These are phyloP conservation scores for Apoda limacodes DNA, from an alignment of 2,888 invertebrate species.

Conservation along the genomic window DNA sequence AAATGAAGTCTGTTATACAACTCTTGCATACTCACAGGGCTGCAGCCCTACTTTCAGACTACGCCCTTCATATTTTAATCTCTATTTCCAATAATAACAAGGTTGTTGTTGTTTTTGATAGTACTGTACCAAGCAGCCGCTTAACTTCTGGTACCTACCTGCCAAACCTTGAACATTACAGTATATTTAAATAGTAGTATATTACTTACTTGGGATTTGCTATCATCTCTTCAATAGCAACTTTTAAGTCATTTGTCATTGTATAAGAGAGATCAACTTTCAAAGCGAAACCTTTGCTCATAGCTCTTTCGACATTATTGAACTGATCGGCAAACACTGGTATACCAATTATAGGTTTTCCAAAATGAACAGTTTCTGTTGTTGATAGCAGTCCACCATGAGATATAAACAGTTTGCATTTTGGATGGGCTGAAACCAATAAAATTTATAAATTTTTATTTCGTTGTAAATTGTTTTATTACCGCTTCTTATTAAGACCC, in stretches of 20 bases:
- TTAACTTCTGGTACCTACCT: neutral
- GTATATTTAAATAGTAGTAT: neutral
- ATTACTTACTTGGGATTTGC: slow-evolving; percentile 24
- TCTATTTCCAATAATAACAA: no score
- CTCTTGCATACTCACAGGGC: no score
- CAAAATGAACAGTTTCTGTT: slow-evolving; percentile 32
- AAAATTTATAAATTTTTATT: neutral
- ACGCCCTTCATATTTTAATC: no score
- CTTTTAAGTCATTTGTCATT: slow-evolving; percentile 26
- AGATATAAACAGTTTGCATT: slow-evolving; percentile 29
- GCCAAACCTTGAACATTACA: neutral
- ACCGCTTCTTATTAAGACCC: no score
- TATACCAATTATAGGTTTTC: slow-evolving; percentile 34
- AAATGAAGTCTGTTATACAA: no score
- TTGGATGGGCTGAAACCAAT: slow-evolving; percentile 30
- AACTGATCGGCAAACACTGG: slow-evolving; percentile 40
- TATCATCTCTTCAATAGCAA: slow-evolving; percentile 29
- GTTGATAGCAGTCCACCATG: slow-evolving; percentile 37
- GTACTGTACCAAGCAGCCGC: neutral
- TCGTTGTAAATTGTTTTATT: neutral
- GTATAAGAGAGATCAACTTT: slow-evolving; percentile 27
- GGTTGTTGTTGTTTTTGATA: neutral
- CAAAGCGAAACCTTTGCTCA: slow-evolving; percentile 30
- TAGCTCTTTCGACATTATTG: slow-evolving; percentile 33
- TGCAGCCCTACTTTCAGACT: no score